Base-by-base conservation (phyloP, 2,888 invertebrate species). In the Eumacrocentrus americanus region DNA sequence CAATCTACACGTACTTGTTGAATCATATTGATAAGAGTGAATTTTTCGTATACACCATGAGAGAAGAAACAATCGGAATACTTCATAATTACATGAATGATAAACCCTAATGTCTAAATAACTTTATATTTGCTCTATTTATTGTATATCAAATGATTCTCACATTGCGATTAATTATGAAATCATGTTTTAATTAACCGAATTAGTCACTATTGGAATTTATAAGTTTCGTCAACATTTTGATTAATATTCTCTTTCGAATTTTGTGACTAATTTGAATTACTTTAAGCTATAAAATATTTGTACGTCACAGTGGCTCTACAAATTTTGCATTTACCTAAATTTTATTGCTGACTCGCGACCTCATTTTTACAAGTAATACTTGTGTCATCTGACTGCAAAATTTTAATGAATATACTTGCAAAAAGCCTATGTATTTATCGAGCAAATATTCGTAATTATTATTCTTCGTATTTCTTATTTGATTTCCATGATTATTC, bases 51-150 rank as follows among this genome's bases (percentile, higher is more conserved):
- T 65, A 64, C 61, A 64, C 64, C 60, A 50, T 35, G 47, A 9
- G 9, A 29, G 5, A 29, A 29, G 29, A 51, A 58, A 58, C 12
- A 56, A 40, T 47, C 34, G 38, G 44, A 51, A n/a, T 25, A n/a
- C n/a, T 37, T 42, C 34, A 47, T 22, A 52, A 58, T 51, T 40
- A 63, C 64, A 64, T 58, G 61, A 62, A 56, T 68, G 68, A 72
- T 76, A 74, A 70, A 70, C 67, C 47, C 29, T 57, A 48, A 57
- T 72, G 70, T 72, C 75, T 72, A 74, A 69, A 66, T 74, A 72
- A 76, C 77, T 78, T 78, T 75, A 64, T 77, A 77, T 76, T 70
- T 69, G 70, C 67, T 73, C 66, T 73, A 73, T 75, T 77, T 75
- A 74, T 75, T 76, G 66, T 67, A 67, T 70, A 66, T 62, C 53